Percentiles rank a stretch among this genome's conserved stretches.
Evolutionary conservation across 2,113 vertebrate genomes (phyloP).

Genomic region (Arvicanthis niloticus): DNA sequence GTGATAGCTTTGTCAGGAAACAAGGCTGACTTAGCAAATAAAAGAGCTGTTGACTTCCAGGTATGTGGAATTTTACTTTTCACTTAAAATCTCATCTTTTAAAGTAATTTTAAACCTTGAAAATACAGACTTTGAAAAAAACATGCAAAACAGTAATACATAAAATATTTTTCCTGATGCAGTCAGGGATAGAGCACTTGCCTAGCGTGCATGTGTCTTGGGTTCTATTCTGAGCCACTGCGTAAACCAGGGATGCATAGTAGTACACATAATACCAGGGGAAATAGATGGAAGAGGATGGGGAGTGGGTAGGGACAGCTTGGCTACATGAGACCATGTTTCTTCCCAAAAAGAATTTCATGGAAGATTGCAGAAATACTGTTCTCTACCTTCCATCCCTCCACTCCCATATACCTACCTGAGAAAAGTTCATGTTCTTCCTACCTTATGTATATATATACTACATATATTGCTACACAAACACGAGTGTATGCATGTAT

Average conservation of each 20-base stretch:
- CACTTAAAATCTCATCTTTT: slow-evolving; percentile 25
- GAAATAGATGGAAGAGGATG: background rate
- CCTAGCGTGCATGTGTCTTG: too few relatives aligned
- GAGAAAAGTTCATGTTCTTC: background rate
- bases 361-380: background rate
- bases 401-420: background rate
- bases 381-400: background rate
- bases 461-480: background rate
- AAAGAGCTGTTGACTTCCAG: slow-evolving; percentile 99
- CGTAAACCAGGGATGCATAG: background rate
- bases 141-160: background rate
- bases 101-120: background rate
- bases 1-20: slow-evolving; percentile 99
- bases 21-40: slow-evolving; percentile 98
- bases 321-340: background rate
- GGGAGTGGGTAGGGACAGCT: background rate
- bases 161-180: background rate
- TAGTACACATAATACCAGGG: too few relatives aligned
- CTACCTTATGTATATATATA: background rate
- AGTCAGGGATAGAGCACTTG: background rate
- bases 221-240: background rate
- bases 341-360: background rate
- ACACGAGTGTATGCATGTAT: background rate
- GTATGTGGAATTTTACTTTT: slow-evolving; percentile 86
- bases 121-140: background rate